Conservation (phyloP, 2,797 vertebrate species). For the Hyperoplus immaculatus region DNA sequence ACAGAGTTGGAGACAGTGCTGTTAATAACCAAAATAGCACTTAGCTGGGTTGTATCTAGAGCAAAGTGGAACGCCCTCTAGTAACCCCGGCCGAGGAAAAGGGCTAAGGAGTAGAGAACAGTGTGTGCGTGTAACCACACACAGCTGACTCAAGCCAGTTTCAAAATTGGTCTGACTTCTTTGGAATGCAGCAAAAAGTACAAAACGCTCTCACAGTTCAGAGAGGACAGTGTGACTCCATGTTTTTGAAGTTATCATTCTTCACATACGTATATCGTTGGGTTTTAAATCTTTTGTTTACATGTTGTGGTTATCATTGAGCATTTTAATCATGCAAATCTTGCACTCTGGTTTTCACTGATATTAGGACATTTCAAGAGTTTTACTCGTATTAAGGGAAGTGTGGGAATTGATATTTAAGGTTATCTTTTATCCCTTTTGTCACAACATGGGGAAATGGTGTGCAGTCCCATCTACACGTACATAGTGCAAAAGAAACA, state of each 20-base stretch:
- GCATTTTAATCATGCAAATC: neutral
- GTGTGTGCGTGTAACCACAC: constrained; percentile 19
- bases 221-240: neutral
- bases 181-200: constrained; percentile 69
- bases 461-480: too few relatives aligned
- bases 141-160: constrained; percentile 66
- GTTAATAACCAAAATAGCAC: constrained; percentile 19
- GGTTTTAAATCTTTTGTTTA: neutral
- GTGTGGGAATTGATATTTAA: neutral
- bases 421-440: too few relatives aligned
- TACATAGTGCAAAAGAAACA: neutral
- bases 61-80: constrained; percentile 84
- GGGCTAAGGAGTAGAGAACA: constrained; percentile 13
- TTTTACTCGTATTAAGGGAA: neutral
- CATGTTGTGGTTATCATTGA: neutral
- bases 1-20: neutral
- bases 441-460: too few relatives aligned
- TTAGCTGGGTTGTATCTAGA: constrained; percentile 30
- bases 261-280: neutral
- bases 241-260: constrained; percentile 7
- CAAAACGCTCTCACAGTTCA: constrained; percentile 47
- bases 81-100: constrained; percentile 79
- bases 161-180: constrained; percentile 66
- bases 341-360: neutral
- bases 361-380: neutral